Conservation (phyloP, 2,113 vertebrate genomes). For the Hippocampus zosterae region DNA sequence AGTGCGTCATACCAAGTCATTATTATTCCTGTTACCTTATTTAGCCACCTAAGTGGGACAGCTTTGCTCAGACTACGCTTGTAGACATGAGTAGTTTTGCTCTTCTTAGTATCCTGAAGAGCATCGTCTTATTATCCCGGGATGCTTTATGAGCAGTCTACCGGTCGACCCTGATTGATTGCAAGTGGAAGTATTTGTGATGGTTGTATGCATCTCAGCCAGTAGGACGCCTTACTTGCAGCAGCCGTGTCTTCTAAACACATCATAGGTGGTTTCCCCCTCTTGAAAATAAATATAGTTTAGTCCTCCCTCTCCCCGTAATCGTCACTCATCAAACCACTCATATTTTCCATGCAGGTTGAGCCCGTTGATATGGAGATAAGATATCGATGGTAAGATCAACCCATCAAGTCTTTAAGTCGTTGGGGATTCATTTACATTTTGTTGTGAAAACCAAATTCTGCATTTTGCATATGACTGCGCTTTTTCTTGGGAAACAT, state of each 20-base stretch:
- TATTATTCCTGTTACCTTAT: background rate
- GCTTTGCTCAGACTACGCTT: background rate
- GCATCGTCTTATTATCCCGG: background rate
- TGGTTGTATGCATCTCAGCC: constrained; percentile 52
- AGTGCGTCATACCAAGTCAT: background rate
- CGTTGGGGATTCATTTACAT: background rate
- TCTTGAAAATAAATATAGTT: constrained; percentile 16
- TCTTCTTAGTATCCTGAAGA: background rate
- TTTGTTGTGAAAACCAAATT: background rate
- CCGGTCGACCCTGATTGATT: constrained; percentile 13
- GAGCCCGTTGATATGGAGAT: constrained; percentile 9
- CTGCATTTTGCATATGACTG: background rate
- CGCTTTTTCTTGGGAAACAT: too few species aligned
- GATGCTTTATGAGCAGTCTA: constrained; percentile 3
- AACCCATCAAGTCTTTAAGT: background rate
- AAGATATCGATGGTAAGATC: constrained; percentile 20
- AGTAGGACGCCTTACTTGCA: constrained; percentile 37
- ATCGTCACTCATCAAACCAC: background rate
- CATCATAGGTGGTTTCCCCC: constrained; percentile 17
- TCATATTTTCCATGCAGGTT: constrained; percentile 10
- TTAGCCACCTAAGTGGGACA: background rate
- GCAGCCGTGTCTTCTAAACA: constrained; percentile 36
- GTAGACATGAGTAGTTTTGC: background rate
- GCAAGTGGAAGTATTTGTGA: constrained; percentile 24
- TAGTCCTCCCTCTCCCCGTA: background rate